Conservation (phyloP, 1,140 invertebrate species). For the Drosophila insularis region DNA sequence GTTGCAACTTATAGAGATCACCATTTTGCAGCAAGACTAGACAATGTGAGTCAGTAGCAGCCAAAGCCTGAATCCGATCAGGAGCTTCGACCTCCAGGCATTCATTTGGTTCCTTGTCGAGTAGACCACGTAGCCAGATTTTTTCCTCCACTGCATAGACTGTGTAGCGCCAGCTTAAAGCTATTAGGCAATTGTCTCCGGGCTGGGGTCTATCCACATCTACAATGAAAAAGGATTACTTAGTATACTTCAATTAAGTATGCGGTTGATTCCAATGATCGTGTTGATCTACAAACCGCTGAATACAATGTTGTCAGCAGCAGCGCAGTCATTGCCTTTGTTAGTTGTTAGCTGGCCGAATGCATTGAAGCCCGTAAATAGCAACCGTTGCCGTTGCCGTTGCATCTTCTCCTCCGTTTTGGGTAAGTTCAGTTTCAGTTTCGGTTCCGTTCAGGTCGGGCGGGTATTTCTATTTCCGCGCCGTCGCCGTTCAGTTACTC, state of each 20-base stretch:
- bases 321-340: conserved; percentile 32
- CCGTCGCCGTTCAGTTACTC: conserved; percentile 47
- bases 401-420: conserved; percentile 44
- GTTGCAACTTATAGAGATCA: conserved; percentile 53
- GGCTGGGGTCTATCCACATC: conserved; percentile 36
- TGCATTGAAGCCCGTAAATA: conserved; percentile 82
- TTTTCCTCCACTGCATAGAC: conserved; percentile 48
- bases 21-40: conserved; percentile 65
- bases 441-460: conserved; percentile 13
- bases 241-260: conserved; percentile 35
- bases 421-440: conserved; percentile 19
- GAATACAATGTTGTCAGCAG: conserved; percentile 47
- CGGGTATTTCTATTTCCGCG: conserved; percentile 8
- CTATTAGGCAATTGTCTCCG: conserved; percentile 30
- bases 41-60: conserved; percentile 59
- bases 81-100: conserved; percentile 40
- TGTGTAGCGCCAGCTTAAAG: conserved; percentile 68
- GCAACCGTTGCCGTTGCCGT: conserved; percentile 55
- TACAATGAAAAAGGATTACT: conserved; percentile 52
- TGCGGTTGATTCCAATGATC: conserved; percentile 18
- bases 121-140: conserved; percentile 49
- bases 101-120: conserved; percentile 37
- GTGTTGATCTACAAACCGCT: conserved; percentile 47
- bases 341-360: conserved; percentile 79
- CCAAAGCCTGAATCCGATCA: conserved; percentile 42